Evolutionary conservation across 2,113 vertebrate species (phyloP).

Genomic region (Sapayoa aenigma): DNA sequence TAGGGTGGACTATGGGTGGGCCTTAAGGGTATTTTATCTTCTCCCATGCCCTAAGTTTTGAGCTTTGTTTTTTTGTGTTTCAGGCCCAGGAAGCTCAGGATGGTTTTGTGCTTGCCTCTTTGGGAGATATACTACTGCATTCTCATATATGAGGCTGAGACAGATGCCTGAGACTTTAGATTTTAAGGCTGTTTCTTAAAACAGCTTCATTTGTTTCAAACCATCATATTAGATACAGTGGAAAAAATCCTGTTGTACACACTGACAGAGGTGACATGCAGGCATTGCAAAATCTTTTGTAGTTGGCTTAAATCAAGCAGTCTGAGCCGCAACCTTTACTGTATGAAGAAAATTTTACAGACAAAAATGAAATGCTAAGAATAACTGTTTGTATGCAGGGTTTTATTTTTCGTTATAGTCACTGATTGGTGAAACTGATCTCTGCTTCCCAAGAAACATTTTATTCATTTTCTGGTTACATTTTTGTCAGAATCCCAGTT

Average conservation of each 20-base stretch:
- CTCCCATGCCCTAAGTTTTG: not conserved
- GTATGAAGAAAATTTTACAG: slow-evolving; percentile 5
- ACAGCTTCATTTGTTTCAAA: not conserved
- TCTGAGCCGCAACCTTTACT: slow-evolving; percentile 28
- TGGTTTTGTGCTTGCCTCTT: not conserved
- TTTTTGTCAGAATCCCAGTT: slow-evolving; percentile 68
- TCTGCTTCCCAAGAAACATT: slow-evolving; percentile 57
- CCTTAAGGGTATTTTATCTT: accelerated
- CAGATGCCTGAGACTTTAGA: not conserved
- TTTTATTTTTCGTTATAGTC: slow-evolving; percentile 34
- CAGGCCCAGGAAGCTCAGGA: not conserved
- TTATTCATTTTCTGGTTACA: slow-evolving; percentile 69
- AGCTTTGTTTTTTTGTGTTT: not conserved
- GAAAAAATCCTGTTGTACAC: not conserved
- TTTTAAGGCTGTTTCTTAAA: not conserved
- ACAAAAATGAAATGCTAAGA: slow-evolving; percentile 52
- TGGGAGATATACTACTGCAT: not conserved
- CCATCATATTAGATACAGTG: not conserved
- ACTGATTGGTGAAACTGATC: not conserved
- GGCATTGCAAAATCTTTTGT: not conserved
- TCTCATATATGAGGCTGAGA: not conserved
- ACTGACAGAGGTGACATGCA: not conserved
- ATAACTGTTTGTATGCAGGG: slow-evolving; percentile 21
- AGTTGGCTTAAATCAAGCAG: slow-evolving; percentile 19
- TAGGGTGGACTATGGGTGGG: too few species aligned